A percentile compares a stretch with the other conserved stretches of the same genome.
phyloP scores from a whole-genome alignment of 2,888 invertebrate genomes.

The Poecilus cupreus region DNA sequence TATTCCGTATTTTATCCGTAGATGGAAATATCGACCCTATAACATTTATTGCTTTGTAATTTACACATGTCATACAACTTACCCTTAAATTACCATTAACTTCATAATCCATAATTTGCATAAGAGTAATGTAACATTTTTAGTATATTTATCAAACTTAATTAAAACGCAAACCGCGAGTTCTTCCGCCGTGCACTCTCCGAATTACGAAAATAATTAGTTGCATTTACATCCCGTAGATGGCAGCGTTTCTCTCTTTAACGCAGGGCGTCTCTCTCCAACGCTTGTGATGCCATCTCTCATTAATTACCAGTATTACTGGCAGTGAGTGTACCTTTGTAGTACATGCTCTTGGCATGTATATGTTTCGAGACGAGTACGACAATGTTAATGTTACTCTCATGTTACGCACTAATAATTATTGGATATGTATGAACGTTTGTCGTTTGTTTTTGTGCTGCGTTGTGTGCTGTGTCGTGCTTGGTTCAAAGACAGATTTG shows the following conservation, averaged over 20 bases:
- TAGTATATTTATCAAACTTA: background rate
- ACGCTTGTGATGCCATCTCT: background rate
- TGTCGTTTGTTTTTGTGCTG: background rate
- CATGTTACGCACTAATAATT: conserved; percentile 22
- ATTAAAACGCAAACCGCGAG: background rate
- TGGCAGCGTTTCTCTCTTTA: background rate
- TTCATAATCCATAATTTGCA: too few relatives aligned
- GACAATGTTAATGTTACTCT: background rate
- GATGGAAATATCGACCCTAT: too few relatives aligned
- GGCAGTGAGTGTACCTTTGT: background rate
- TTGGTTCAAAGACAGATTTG: background rate
- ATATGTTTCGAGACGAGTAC: background rate
- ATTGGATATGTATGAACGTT: background rate
- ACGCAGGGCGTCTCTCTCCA: background rate
- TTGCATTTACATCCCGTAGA: background rate
- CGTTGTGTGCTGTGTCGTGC: background rate
- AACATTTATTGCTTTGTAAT: too few relatives aligned
- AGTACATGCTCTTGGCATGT: background rate
- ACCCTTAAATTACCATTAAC: too few relatives aligned
- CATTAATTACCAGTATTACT: conserved; percentile 7
- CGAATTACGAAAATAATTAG: background rate
- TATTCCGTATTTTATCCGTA: too few relatives aligned
- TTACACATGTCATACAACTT: too few relatives aligned
- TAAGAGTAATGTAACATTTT: too few relatives aligned
- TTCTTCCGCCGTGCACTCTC: background rate